Base-by-base conservation (phyloP, 2,888 invertebrate species). In the Ischnus inquisitorius region DNA sequence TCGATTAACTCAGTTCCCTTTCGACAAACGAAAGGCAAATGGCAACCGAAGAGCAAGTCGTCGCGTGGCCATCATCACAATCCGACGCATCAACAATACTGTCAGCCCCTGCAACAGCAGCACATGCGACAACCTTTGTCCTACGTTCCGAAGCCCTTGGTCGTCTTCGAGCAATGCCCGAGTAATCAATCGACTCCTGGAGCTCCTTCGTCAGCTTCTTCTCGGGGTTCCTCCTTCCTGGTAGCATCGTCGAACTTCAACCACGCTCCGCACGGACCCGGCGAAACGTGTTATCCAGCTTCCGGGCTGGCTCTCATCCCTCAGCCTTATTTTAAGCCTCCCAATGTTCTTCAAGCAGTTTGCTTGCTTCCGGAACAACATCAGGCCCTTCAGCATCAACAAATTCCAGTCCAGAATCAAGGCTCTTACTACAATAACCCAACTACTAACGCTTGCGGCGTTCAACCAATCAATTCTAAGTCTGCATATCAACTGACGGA, bases 281-380 rank as follows among this genome's bases (percentile, higher is more conserved):
- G 77, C 39, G 91, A 92, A n/a, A 88, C 88, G 65, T 92, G 91
- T 83, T 88, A 84, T n/a, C 41, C 81, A 8, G 85, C 86, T 22
- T 85, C 90, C 3, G 89, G 87, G 3, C 77, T 90, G 1, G 72
- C 90, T 1, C 68, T 92, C 39, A 79, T 92, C 46, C 89, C 91
- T 0, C 92, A 90, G 62, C 84, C 92, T 0, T 92, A 90, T 74
- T 91, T 88, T 69, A 92, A 92, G 14, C 87, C 91, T 0, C 87
- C 88, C 8, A 91, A 92, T n/a, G 80, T 90, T 14, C 43, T 51
- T 1, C 91, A 90, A 71, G 83, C 90, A 0, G 88, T 89, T 54
- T 91, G 90, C 28, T 34, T 92, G 2, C 76, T 92, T 3, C 91
- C 89, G 60, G 92, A 92, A 41, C 89, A 90, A 60, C 76, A 81